Base-by-base conservation (phyloP, 2,797 vertebrate genomes). In the Pipistrellus pipistrellus region DNA sequence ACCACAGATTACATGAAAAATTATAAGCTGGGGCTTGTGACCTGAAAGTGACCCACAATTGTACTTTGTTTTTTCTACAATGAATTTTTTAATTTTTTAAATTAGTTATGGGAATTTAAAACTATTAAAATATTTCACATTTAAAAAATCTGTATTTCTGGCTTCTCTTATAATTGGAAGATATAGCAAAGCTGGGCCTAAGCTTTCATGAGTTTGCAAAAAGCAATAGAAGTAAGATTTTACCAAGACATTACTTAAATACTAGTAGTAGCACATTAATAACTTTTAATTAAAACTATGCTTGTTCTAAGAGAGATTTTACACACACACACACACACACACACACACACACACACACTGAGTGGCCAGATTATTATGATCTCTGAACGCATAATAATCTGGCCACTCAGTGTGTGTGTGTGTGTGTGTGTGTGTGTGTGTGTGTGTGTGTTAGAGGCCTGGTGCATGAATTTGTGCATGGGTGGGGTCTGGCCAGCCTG, bases 261-360 rank as follows among this genome's bases (percentile, higher is more conserved):
- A 23, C 21, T 55, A 55, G 20, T 82, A 83, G 75, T 83, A 18
- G 44, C 64, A 62, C 78, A 10, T 59, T 62, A 27, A 62, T 44
- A 80, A 69, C 41, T 80, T 90, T 80, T 85, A 93, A 91, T 30
- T 59, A 59, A 73, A 93, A 77, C 48, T 82, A 46, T 83, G 20
- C 69, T 83, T 81, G 12, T 72, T 66, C 55, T 44, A 55, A 46
- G n/a, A 76, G 25, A 17, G 53, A 55, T 53, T 18, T 18, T 8
- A 51, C 15, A 51, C 46, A 48, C 13, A 14, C 46, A 48, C 46
- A 12, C 13, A 48, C 46, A 48, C 46, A 12, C 46, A 12, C 46
- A 12, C 46, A 48, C 46, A 48, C 20, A 55, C 53, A 35, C 53
- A 55, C 21, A 57, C 53, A 21, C 20, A 53, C 51, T 53, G 51